Evolutionary conservation across 2,113 vertebrate species (phyloP), one percentile per base, ranked within the genome.

Genomic region (Microtus ochrogaster): DNA sequence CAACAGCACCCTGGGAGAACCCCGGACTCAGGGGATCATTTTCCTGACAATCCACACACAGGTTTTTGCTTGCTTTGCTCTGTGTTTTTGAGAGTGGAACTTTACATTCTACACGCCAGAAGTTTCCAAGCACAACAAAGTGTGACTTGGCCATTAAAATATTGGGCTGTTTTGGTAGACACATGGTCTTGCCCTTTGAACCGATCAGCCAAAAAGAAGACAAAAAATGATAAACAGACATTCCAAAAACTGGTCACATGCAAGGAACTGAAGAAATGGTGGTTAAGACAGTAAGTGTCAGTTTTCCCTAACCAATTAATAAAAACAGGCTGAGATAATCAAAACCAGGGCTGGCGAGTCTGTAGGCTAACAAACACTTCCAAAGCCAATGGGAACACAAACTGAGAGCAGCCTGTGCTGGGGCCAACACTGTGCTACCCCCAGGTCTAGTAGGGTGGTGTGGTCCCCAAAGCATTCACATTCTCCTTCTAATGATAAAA

Each of bases 191-290:
- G 11, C 22, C 26, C n/a, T 66, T 72, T 44, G 30, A 95, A 85
- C n/a, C 41, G 28, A 95, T 36, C 86, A 73, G 39, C 73, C 39
- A 90, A 96, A 89, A 44, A 74, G 52, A 94, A 96, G 92, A 95
- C 74, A 84, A 96, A 96, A 52, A 95, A 90, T 84, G 58, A 93
- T 55, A 70, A 78, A 58, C 21, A 84, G 83, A 76, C 19, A 93
- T 76, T 83, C 14, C 44, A 39, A 96, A 91, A 63, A 78, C 4
- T 30, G 2, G 63, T 65, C 63, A 58, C 66, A 92, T 44, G 22
- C 30, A 90, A 94, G 14, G 66, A 55, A 24, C 63, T 77, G 65
- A 89, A 94, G 73, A 90, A 90, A 84, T 47, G 14, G 19, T 92
- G 26, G 9, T 70, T 85, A 85, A 94, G 93, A 90, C 39, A 91